Evolutionary conservation across 92 coral and sea anemone species (phyloP), one percentile per base, ranked within the genome.

Genomic region (Actinernus sp.): DNA sequence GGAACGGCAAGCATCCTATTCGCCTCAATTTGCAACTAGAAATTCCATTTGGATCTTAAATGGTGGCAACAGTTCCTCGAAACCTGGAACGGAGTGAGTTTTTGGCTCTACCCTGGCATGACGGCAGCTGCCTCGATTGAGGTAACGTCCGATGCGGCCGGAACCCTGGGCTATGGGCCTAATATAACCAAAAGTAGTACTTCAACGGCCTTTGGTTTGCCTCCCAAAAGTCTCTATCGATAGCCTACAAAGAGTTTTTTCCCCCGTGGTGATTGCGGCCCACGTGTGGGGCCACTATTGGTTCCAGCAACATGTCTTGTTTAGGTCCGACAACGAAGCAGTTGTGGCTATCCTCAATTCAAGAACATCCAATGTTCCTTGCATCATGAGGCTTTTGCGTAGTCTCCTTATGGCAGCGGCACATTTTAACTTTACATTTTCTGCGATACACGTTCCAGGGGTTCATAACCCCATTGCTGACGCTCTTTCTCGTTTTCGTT

Each of bases 371-470:
- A 56, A 52, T 25, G 76, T 43, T 17, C 61, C 63, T 10, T 37
- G 3, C 8, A 19, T 56, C 5, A 56, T 54, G 90, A 74, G 54
- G 45, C 84, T 74, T 12, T 58, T 82, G 3, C 54, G 89, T 13
- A 23, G 53, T 26, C 78, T 65, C 1, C 22, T 69, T 18, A 31
- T 57, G 31, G 53, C 82, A 0, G 77, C 83, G 21, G 72, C 81
- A 4, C 78, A 13, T 7, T 36, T 16, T 26, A 18, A 47, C 33
- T 82, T 82, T 25, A n/a, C 26, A 4, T 52, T 62, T 38, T 76
- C 84, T 17, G 76, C 89, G 9, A 20, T 26, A 19, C 89, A 68
- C 49, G 70, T 76, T 39, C 79, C 61, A 0, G 74, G 89, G 23
- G 31, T 21, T 16, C 54, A 67, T 53, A 83, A 76, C 48, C 17